These are phyloP conservation scores for Crotalus horridus DNA, from an alignment of 2,113 vertebrate species.

Conservation along the genomic window DNA sequence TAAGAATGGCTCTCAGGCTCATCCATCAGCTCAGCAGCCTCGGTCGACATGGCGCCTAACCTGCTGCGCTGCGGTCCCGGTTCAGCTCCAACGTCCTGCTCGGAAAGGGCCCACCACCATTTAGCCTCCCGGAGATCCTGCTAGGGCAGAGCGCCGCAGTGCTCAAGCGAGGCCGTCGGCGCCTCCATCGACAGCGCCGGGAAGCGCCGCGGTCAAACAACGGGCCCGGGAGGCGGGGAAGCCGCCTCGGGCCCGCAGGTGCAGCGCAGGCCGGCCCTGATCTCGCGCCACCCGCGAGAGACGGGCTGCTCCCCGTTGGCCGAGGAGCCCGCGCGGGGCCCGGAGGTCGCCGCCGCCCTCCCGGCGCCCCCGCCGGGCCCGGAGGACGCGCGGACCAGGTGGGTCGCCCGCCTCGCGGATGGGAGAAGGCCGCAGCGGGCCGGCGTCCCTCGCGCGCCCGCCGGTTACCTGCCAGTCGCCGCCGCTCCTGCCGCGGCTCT, in stretches of 20 bases:
- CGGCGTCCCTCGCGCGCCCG: not conserved
- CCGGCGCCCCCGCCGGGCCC: not conserved
- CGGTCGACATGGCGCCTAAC: not conserved
- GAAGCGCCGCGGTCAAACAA: not conserved
- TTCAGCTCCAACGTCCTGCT: not conserved
- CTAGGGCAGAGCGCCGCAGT: not conserved
- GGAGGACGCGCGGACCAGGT: not conserved
- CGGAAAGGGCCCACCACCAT: not conserved
- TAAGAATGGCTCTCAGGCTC: not conserved
- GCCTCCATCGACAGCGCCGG: not conserved
- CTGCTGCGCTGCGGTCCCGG: too few species aligned
- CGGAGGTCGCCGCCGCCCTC: not conserved
- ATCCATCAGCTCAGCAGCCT: not conserved
- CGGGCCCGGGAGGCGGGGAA: not conserved
- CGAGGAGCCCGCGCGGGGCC: not conserved
- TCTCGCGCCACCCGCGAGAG: not conserved
- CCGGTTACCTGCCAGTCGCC: not conserved
- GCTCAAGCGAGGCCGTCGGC: not conserved
- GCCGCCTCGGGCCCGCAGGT: not conserved
- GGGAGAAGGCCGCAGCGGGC: not conserved
- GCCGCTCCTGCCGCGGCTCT: not conserved
- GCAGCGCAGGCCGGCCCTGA: not conserved
- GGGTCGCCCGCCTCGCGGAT: too few species aligned
- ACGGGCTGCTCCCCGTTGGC: not conserved
- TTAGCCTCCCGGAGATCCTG: not conserved